phyloP scores from a whole-genome alignment of 2,888 invertebrate genomes.

The Spisula solida region DNA sequence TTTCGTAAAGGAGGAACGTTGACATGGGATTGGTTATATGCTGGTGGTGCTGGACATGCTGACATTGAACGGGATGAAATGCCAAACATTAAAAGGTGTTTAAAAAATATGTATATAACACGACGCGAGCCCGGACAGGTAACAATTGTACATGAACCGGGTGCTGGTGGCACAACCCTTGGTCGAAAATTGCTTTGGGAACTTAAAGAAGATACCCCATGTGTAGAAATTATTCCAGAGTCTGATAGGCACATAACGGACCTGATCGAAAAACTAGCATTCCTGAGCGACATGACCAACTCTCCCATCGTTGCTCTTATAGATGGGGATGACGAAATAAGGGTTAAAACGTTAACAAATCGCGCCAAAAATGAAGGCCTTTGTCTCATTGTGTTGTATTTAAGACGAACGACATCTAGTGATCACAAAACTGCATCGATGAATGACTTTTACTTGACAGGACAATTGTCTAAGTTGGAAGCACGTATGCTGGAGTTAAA shows the following conservation, averaged over 20 bases:
- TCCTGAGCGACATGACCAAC: constrained; percentile 67
- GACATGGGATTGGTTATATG: constrained; percentile 74
- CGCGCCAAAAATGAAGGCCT: constrained; percentile 23
- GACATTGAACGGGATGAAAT: constrained; percentile 71
- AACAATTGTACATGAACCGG: constrained; percentile 73
- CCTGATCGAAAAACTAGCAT: constrained; percentile 59
- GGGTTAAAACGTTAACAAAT: constrained; percentile 58
- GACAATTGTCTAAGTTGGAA: constrained; percentile 53
- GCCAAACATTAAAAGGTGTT: constrained; percentile 44
- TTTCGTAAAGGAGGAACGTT: constrained; percentile 75
- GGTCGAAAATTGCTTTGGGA: constrained; percentile 75
- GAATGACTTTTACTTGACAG: constrained; percentile 45
- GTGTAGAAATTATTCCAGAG: constrained; percentile 68
- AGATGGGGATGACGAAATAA: constrained; percentile 75
- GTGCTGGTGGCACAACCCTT: constrained; percentile 76
- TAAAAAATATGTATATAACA: constrained; percentile 44
- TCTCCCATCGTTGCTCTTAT: constrained; percentile 70
- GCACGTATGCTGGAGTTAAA: constrained; percentile 36
- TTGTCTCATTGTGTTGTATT: constrained; percentile 64
- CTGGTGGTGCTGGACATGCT: constrained; percentile 59
- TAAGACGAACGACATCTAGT: constrained; percentile 50
- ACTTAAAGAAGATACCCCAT: constrained; percentile 65
- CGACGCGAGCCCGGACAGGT: constrained; percentile 62
- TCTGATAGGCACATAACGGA: constrained; percentile 57
- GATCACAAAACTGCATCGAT: neutral